Evolutionary conservation across 2,113 vertebrate genomes (phyloP).

Genomic region (Excalfactoria chinensis): DNA sequence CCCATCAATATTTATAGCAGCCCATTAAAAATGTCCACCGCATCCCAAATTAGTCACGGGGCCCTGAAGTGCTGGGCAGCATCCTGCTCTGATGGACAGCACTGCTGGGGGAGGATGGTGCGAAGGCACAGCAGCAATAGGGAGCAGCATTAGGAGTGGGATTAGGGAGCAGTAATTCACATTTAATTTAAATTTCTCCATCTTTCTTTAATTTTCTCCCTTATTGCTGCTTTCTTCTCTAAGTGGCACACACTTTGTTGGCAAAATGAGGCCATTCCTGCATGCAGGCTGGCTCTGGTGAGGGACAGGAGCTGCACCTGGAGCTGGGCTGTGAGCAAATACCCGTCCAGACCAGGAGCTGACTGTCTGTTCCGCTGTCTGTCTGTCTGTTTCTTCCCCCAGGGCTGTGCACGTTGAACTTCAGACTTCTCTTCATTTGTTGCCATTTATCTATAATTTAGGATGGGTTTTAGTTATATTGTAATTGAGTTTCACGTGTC

Average conservation of each 20-base stretch:
- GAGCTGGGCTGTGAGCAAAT: neutral
- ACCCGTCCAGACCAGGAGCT: neutral
- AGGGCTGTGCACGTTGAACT: neutral
- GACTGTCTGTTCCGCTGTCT: neutral
- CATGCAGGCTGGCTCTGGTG: rapidly evolving
- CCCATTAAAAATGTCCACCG: constrained; percentile 48
- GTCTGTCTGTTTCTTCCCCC: neutral
- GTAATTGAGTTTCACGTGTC: constrained; percentile 67
- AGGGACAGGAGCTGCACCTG: neutral
- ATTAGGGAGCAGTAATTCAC: neutral
- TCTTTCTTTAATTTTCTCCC: neutral
- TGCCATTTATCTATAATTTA: constrained; percentile 60
- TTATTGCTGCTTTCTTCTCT: neutral
- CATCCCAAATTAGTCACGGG: constrained; percentile 45
- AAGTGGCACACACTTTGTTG: neutral
- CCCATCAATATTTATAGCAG: constrained; percentile 64
- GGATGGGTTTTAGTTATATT: constrained; percentile 29
- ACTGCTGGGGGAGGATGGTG: rapidly evolving
- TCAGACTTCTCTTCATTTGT: constrained; percentile 17
- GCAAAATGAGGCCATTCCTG: neutral
- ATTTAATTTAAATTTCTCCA: neutral
- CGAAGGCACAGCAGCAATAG: neutral
- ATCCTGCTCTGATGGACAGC: neutral
- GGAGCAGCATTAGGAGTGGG: neutral
- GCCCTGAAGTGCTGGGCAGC: neutral